A percentile compares a stretch with the other conserved stretches of the same genome.
Evolutionary conservation across 2,797 vertebrate species (phyloP).

Genomic region (Sphenodon punctatus): DNA sequence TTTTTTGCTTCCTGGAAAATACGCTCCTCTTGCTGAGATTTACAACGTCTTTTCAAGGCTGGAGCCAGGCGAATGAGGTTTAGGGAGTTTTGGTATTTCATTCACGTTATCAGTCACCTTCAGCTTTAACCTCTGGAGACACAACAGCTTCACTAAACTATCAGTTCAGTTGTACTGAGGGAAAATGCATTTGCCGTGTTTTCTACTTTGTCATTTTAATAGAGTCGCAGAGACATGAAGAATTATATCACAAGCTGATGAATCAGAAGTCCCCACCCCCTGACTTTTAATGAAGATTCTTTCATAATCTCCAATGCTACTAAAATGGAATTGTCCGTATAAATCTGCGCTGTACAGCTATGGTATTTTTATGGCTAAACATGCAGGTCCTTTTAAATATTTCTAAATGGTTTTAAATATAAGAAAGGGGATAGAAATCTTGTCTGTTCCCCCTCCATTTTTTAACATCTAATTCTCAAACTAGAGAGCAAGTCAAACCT

Average conservation of each 20-base stretch:
- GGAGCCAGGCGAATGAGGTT: conserved; percentile 18
- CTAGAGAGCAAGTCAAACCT: fast-evolving
- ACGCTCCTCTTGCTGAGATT: conserved; percentile 31
- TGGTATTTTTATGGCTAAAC: not conserved
- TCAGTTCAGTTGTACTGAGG: conserved; percentile 21
- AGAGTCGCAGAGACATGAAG: conserved; percentile 42
- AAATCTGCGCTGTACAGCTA: not conserved
- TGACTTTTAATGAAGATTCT: not conserved
- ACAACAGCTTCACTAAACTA: not conserved
- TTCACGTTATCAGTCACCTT: conserved; percentile 50
- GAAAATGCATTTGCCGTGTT: conserved; percentile 3
- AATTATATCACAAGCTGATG: conserved; percentile 32
- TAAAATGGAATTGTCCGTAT: not conserved
- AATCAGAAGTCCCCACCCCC: conserved; percentile 49
- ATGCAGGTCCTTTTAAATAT: not conserved
- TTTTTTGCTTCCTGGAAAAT: conserved; percentile 23
- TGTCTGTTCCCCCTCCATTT: not conserved
- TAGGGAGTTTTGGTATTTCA: conserved; percentile 55
- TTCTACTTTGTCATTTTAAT: conserved; percentile 48
- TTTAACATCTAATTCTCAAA: fast-evolving
- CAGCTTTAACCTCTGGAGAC: conserved; percentile 47
- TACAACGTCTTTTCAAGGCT: conserved; percentile 16
- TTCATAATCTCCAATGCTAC: not conserved
- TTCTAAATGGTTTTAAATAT: conserved; percentile 9
- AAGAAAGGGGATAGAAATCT: not conserved